Evolutionary conservation across 2,797 vertebrate species (phyloP).

Genomic region (Xenentodon cancila): DNA sequence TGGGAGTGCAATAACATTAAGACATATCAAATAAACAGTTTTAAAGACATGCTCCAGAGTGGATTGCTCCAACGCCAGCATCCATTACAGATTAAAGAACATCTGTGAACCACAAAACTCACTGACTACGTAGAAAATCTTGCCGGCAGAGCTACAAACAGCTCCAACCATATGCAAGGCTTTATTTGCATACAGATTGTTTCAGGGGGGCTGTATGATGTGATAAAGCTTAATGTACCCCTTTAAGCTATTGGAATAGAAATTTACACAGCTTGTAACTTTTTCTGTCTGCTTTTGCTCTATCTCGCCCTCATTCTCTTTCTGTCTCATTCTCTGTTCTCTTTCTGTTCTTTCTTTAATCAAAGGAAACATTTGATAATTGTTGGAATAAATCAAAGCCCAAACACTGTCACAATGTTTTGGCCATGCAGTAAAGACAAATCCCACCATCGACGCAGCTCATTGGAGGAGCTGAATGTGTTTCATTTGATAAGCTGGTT

Average conservation of each 20-base stretch:
- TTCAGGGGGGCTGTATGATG: conserved; percentile 75
- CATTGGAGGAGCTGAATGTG: conserved; percentile 52
- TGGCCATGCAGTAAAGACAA: conserved; percentile 41
- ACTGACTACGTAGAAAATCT: conserved; percentile 74
- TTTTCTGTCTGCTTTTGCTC: conserved; percentile 39
- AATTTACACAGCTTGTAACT: conserved; percentile 73
- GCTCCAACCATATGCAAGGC: conserved; percentile 72
- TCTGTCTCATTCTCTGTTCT: conserved; percentile 46
- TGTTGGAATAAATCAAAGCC: conserved; percentile 64
- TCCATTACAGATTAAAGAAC: conserved; percentile 82
- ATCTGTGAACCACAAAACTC: conserved; percentile 78
- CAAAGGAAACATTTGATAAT: conserved; percentile 71
- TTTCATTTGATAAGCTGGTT: conserved; percentile 65
- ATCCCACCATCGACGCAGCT: conserved; percentile 43
- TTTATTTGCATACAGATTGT: conserved; percentile 82
- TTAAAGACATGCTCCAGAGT: conserved; percentile 74
- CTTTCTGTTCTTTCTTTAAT: conserved; percentile 66
- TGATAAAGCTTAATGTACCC: conserved; percentile 79
- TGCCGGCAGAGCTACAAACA: conserved; percentile 77
- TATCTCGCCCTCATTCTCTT: conserved; percentile 20
- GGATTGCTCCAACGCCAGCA: conserved; percentile 74
- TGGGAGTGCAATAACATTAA: conserved; percentile 77
- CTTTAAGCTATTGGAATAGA: conserved; percentile 75
- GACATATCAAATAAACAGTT: conserved; percentile 78
- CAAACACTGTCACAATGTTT: conserved; percentile 54